Base-by-base conservation (phyloP, 2,888 invertebrate species). In the Romanomermis culicivorax region DNA sequence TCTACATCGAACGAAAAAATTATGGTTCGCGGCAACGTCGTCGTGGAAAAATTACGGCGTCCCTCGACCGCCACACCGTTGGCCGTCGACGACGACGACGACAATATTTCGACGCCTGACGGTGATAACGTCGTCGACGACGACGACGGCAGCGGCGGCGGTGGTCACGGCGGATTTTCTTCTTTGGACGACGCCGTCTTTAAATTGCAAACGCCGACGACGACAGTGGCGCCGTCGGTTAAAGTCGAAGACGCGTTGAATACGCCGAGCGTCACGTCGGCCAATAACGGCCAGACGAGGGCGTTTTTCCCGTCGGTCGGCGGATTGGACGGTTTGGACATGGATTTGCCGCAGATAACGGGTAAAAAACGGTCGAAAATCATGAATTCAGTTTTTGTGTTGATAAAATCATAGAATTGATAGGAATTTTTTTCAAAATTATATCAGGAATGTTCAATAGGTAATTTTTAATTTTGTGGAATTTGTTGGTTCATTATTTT, bases 201-300 rank as follows among this genome's bases (percentile, higher is more conserved):
- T 23, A 45, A 45, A 23, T 11, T 45, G 47, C 47, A 45, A 23
- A 45, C 47, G 47, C 47, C 47, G 14, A 45, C 47, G 11, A 23
- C 47, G n/a, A 45, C 47, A 23, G 7, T 36, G 36, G 36, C 36
- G 36, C 36, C 36, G 11, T 11, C 36, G 36, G 17, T 36, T 36
- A 36, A 36, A 36, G 36, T 25, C 29, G 50, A 49, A 11, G 50
- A 49, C 14, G 26, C 50, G 11, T 29, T 49, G 50, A 49, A 49
- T 20, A 49, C 50, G 26, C 50, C 50, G 27, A 25, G 50, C 29
- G 50, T 49, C 11, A 29, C 29, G 25, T 11, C 11, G 11, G 27
- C 14, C 4, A 7, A 11, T 27, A 20, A 7, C 27, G 25, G 25
- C 7, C 27, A 49, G 29, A 7, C 26, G 20, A 11, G 24, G 23